Base-by-base conservation (phyloP, 2,113 vertebrate genomes). In the Casuarius casuarius region DNA sequence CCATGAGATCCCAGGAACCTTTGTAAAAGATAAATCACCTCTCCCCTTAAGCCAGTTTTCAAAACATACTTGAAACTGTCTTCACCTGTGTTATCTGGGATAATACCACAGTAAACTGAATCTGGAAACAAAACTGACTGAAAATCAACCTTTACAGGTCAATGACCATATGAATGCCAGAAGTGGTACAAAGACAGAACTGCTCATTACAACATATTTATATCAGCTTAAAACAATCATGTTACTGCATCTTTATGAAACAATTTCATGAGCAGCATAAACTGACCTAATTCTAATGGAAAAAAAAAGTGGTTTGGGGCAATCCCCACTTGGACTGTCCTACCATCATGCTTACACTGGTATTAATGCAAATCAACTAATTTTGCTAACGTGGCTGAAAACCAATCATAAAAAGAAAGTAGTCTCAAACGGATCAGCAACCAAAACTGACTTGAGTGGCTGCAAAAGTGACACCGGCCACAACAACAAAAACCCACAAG, bases 191-290 rank as follows among this genome's bases (percentile, higher is more conserved):
- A 25, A 15, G 42, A 38, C 77, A 59, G 15, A 81, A 25, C 56
- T 42, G 40, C 29, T 44, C 22, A 16, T 31, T 0, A 4, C 5
- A 29, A 2, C 5, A 44, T 12, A 51, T 2, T 16, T 17, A n/a
- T 5, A 42, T 13, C 33, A 4, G 8, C 15, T 62, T 26, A 35
- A 23, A 76, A 72, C 12, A 42, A 33, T 5, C 63, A n/a, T 21
- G 18, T 38, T 48, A n/a, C 20, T 73, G 28, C 48, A 90, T 67
- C 42, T 90, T 59, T 2, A 31, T 23, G 38, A 31, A 10, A 31
- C 54, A 72, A 38, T 21, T 80, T 86, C 11, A 6, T 0, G 1
- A 63, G 22, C 75, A 75, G 20, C 31, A 31, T 49, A 51, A 63
- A 12, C 2, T 3, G 1, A 80, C 23, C n/a, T 62, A n/a, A 35